Percentiles rank a stretch among this genome's conserved stretches.
Conservation (phyloP, 2,888 invertebrate genomes). For the Dugesia japonica region DNA sequence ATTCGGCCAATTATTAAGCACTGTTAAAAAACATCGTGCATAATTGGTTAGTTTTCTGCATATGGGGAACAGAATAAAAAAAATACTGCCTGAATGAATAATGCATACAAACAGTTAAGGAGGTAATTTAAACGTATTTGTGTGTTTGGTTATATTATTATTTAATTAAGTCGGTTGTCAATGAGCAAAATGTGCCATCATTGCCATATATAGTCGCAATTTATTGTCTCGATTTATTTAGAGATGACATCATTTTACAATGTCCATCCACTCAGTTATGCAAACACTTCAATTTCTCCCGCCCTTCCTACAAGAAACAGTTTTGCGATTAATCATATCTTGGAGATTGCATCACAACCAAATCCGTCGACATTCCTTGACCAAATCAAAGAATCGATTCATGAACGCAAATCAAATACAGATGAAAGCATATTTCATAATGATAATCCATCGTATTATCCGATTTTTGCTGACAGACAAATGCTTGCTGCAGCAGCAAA, state of each 20-base stretch:
- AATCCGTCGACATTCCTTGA: slow-evolving; percentile 9
- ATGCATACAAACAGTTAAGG: background rate
- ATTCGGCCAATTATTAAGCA: background rate
- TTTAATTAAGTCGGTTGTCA: background rate
- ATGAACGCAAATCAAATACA: background rate
- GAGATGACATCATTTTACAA: slow-evolving; percentile 15
- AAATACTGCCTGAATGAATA: background rate
- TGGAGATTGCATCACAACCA: background rate
- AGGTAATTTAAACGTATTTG: background rate
- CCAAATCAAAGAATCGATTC: slow-evolving; percentile 7
- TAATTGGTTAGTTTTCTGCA: background rate
- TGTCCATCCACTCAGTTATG: slow-evolving; percentile 2
- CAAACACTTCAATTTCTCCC: background rate
- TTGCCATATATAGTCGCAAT: background rate
- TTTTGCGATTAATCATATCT: slow-evolving; percentile 5
- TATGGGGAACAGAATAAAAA: background rate
- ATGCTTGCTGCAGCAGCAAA: background rate
- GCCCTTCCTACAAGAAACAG: background rate
- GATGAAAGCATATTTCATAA: background rate
- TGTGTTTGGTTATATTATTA: background rate
- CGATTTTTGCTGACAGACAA: slow-evolving; percentile 15
- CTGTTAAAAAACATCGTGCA: background rate
- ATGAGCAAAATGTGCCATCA: slow-evolving; percentile 9
- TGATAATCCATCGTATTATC: slow-evolving; percentile 4
- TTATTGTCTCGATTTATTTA: background rate